Base-by-base conservation (phyloP, 1,140 invertebrate genomes). In the Orius laevigatus region DNA sequence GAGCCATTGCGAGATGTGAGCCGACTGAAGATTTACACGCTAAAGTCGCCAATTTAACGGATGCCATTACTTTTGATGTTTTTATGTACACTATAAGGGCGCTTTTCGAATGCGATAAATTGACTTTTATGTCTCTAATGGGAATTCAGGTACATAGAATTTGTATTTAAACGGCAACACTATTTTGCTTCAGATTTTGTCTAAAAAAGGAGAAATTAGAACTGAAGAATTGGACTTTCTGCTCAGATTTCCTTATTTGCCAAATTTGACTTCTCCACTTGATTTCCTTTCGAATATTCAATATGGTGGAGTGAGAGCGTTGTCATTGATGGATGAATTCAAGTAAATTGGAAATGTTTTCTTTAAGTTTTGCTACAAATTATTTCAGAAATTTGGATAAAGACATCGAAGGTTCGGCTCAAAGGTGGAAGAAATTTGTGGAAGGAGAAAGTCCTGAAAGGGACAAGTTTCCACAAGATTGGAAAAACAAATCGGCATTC, bases 401-500 rank as follows among this genome's bases (percentile, higher is more conserved):
- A 53, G 92, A 96, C 61, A 86, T 97, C 53, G 90, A 94, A 66
- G 81, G 84, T 0, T 87, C 88, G 1, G 75, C 79, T 0, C 95
- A 94, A 63, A 63, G 85, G 18, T 94, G 89, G 92, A 82, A 82
- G 57, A 92, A 91, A 60, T 90, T 91, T 59, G 78, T 90, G 5
- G 86, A 93, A 56, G 83, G 81, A 41, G 90, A 95, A 63, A 78
- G 74, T 33, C 91, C 92, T 0, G 91, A 97, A 64, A 78, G 82
- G 60, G 91, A 95, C 61, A 92, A 90, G 62, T 78, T 94, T 54
- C 92, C 91, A 0, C 87, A 90, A 52, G 92, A 96, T 58, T 97
- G 92, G 91, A 97, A 95, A 62, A 89, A 88, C 59, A 93, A 92
- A 63, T 75, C 77, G 0, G 71, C 84, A 0, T 63, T 96, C 4